These are phyloP conservation scores for Pitangus sulphuratus DNA, from an alignment of 2,797 vertebrate genomes.

Conservation along the genomic window DNA sequence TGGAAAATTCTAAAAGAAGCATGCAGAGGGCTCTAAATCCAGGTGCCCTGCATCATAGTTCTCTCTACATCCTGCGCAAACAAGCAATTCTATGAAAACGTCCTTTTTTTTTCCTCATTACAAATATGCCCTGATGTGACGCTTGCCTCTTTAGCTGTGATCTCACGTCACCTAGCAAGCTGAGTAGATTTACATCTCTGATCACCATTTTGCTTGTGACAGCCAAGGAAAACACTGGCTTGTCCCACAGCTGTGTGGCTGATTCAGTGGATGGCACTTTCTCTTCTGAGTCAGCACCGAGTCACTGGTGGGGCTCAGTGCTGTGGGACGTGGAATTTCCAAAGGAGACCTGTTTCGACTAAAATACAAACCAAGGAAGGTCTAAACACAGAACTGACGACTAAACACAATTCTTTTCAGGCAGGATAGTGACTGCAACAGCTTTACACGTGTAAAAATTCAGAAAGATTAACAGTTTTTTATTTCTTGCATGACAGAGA, in stretches of 20 bases:
- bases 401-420: neutral
- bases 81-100: neutral
- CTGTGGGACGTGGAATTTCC: neutral
- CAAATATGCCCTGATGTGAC: neutral
- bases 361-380: neutral
- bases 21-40: neutral
- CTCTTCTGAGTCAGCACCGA: conserved; percentile 23
- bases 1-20: neutral
- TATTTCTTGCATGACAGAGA: neutral
- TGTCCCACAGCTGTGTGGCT: neutral
- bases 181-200: neutral
- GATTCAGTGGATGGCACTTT: neutral
- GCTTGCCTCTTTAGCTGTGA: neutral
- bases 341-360: neutral
- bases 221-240: neutral
- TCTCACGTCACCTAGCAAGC: neutral
- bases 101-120: neutral
- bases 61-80: neutral
- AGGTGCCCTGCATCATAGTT: neutral
- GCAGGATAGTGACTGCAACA: neutral
- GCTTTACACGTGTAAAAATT: neutral
- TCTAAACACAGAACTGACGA: too few species aligned
- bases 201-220: neutral
- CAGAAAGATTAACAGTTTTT: neutral
- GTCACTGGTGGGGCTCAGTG: neutral